phyloP scores from a whole-genome alignment of 2,113 vertebrate genomes.

The Saguinus imperator region DNA sequence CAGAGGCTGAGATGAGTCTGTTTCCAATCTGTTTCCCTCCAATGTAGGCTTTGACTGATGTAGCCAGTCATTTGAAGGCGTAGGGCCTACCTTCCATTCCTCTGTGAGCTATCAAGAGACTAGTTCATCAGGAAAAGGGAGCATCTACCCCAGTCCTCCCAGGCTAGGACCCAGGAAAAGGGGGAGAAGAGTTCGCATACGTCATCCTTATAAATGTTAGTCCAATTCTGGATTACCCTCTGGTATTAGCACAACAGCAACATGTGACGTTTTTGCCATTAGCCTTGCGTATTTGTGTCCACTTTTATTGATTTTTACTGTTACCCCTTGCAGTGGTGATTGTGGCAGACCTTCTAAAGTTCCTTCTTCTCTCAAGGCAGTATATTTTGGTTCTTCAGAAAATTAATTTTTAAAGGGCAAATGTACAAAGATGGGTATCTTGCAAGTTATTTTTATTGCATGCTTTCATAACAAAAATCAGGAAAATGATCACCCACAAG shows the following conservation, averaged over 20 bases:
- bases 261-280: not conserved
- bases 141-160: not conserved
- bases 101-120: not conserved
- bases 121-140: not conserved
- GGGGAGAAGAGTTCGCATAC: not conserved
- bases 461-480: constrained; percentile 17
- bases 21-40: not conserved
- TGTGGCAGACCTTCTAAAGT: constrained; percentile 33
- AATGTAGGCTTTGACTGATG: not conserved
- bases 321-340: not conserved
- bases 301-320: not conserved
- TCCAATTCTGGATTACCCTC: not conserved
- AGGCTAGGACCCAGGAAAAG: not conserved
- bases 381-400: constrained; percentile 35
- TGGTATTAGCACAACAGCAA: not conserved
- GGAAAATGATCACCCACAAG: not conserved
- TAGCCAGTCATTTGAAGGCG: not conserved
- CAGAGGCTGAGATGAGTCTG: not conserved
- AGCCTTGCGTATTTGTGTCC: not conserved
- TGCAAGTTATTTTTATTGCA: constrained; percentile 40
- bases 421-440: constrained; percentile 18
- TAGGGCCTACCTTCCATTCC: not conserved
- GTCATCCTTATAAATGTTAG: not conserved
- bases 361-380: constrained; percentile 18
- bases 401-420: constrained; percentile 27